Evolutionary conservation across 1,140 invertebrate species (phyloP).

Genomic region (Listronotus oregonensis): DNA sequence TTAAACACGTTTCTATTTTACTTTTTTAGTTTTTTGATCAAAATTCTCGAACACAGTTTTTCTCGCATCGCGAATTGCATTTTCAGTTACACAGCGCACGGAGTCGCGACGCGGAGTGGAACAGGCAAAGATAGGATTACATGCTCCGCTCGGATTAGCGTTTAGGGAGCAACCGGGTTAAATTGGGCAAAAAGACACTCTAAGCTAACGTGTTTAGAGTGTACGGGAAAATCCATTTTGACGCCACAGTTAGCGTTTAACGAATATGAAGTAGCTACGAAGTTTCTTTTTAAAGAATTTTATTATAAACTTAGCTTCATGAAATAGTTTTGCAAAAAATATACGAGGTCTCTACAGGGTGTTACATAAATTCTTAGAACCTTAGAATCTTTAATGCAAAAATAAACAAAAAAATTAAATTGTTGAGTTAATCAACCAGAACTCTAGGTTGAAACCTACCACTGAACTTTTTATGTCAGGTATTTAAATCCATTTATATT

Average conservation of each 20-base stretch:
- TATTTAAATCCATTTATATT: no score
- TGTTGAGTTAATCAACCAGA: no score
- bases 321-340: no score
- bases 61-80: not conserved
- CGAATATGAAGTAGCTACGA: slow-evolving; percentile 7
- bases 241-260: slow-evolving; percentile 3
- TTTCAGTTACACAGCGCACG: slow-evolving; percentile 10
- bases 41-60: not conserved
- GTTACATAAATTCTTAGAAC: no score
- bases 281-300: not conserved
- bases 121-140: slow-evolving; percentile 26
- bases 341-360: no score
- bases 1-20: not conserved
- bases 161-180: slow-evolving; percentile 11
- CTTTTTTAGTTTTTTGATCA: not conserved
- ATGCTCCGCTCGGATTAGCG: slow-evolving; percentile 18
- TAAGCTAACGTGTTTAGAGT: slow-evolving; percentile 22
- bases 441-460: no score
- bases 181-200: slow-evolving; percentile 23
- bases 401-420: no score
- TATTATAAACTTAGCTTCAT: no score
- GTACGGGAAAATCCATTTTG: slow-evolving; percentile 11
- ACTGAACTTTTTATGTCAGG: no score
- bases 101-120: slow-evolving; percentile 9
- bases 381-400: no score